Base-by-base conservation (phyloP, 2,888 invertebrate genomes). In the Microctonus brassicae region DNA sequence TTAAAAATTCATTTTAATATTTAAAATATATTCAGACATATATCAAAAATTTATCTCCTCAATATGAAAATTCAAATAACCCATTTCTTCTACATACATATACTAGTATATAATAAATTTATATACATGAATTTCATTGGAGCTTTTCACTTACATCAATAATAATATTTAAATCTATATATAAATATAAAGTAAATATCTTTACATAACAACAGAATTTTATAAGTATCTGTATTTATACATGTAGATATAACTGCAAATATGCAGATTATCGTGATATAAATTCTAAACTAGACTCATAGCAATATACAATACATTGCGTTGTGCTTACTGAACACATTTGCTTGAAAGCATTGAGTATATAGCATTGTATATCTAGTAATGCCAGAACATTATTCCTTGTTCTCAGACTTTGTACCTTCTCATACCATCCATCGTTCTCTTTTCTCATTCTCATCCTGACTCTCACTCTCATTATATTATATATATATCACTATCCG, bases 331-430 rank as follows among this genome's bases (percentile, higher is more conserved):
- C 47, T 47, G 47, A 47, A 26, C 57, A 57, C 24, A 57, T 29
- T 57, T 29, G 26, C 57, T 57, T 57, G 57, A 57, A 57, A 57
- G 57, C 57, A 57, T 57, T n/a, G 5, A 26, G 57, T 47, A 47
- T 47, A 47, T 20, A n/a, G 57, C 26, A 57, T 57, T 57, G 57
- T 47, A 47, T 47, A 47, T 47, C 47, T 47, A 17, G 17, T 47
- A 47, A 47, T 47, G 47, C 47, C 47, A 47, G 7, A n/a, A 47
- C 17, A 17, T 47, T 47, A 47, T 47, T 47, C 47, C 47, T 47
- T 47, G 17, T 17, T 47, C 47, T 47, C 47, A 5, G 47, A 47
- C 47, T 47, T 47, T 47, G 17, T n/a, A 6, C 17, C 20, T 47
- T 20, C 47, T 17, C 17, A n/a, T 17, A 47, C 17, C n/a, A 47